Evolutionary conservation across 2,113 vertebrate genomes (phyloP), one percentile per base, ranked within the genome.

Genomic region (Gavialis gangeticus): DNA sequence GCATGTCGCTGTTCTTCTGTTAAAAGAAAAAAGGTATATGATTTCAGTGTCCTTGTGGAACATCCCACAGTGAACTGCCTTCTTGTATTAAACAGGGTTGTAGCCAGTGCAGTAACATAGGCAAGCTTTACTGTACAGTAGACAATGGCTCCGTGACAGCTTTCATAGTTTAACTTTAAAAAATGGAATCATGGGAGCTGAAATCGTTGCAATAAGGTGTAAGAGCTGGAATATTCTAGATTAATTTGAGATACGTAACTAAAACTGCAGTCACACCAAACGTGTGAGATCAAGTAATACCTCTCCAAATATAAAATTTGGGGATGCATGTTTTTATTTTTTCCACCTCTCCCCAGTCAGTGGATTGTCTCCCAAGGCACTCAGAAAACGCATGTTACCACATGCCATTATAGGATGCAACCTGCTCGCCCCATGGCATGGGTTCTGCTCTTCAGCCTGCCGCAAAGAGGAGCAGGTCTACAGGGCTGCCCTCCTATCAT

Each of bases 351-450:
- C 12, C 71, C 37, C 4, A 2, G 24, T 4, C 78, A 63, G 24
- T 79, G 86, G 86, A 69, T 21, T 62, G 22, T 4, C 6, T 30
- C 62, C 30, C 22, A 46, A 46, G 46, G 46, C 46, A 46, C 46
- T 46, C 46, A 46, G 46, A 46, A 46, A 46, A 46, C 9, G 46
- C 46, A 46, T 46, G 46, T 46, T 46, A 46, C 46, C 46, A 46
- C 56, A 84, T 34, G 82, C 24, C 77, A 30, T 55, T 85, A 15
- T 0, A 0, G 56, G 57, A 67, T 15, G 19, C 9, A 30, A 84
- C 34, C 57, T 0, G 0, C 21, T 24, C 66, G 12, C 24, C 12
- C 69, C 25, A 22, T 3, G 46, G 37, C 25, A 46, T 3, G 5
- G 46, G 13, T 46, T 73, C 37, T 0, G 0, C 28, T n/a, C 25